These are phyloP conservation scores for Drosophila sulfurigaster DNA, from an alignment of 1,140 invertebrate species.

Conservation along the genomic window DNA sequence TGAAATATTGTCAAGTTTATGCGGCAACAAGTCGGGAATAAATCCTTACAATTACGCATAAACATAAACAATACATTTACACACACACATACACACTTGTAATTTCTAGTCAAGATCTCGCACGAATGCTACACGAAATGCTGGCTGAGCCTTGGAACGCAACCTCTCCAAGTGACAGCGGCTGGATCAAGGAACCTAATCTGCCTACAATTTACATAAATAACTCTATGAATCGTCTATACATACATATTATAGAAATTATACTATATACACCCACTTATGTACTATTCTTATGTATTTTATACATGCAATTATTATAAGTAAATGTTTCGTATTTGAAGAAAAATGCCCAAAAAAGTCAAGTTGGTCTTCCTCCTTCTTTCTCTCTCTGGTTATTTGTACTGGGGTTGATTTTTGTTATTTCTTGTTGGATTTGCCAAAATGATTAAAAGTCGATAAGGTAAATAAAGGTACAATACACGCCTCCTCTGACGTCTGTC, in stretches of 20 bases:
- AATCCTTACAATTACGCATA: neutral
- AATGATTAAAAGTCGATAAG: neutral
- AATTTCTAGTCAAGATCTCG: conserved; percentile 78
- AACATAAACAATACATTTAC: conserved; percentile 15
- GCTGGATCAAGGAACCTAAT: conserved; percentile 68
- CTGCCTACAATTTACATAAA: conserved; percentile 79
- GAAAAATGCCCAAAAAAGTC: conserved; percentile 19
- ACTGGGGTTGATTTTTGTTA: conserved; percentile 16
- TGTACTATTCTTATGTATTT: conserved; percentile 84
- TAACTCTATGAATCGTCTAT: conserved; percentile 45
- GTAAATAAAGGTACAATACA: neutral
- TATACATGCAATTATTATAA: conserved; percentile 82
- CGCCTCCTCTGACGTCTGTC: neutral
- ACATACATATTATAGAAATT: conserved; percentile 48
- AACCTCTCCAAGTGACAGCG: conserved; percentile 2
- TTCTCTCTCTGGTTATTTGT: conserved; percentile 11
- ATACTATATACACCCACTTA: conserved; percentile 65
- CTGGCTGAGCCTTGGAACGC: conserved; percentile 5
- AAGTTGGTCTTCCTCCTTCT: neutral
- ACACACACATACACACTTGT: conserved; percentile 22
- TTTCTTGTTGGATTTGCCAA: conserved; percentile 12
- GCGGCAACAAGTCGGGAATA: neutral
- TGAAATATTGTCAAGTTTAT: conserved; percentile 21
- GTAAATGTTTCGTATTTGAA: conserved; percentile 76
- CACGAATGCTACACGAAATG: conserved; percentile 31